Base-by-base conservation (phyloP, 2,888 invertebrate species). In the Portevinia maculata region DNA sequence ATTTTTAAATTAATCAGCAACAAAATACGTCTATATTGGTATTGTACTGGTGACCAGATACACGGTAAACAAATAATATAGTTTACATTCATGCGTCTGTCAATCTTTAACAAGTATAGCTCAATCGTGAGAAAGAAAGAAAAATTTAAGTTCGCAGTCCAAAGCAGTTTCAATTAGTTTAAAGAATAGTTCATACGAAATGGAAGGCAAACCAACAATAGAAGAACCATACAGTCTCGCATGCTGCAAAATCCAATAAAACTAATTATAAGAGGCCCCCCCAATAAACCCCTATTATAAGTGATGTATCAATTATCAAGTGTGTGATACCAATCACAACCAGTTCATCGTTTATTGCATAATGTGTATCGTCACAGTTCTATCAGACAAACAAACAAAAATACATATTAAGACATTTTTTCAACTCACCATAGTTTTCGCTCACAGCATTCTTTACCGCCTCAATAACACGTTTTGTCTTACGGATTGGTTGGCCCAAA, bases 341-440 rank as follows among this genome's bases (percentile, higher is more conserved):
- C 64, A 78, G 55, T 83, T 83, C 65, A 59, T 21, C 6, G 11
- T 46, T 52, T 1, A 64, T 52, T 64, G 62, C 69, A 76, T 53
- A 76, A 60, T n/a, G 11, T 17, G 15, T 24, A 13, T 11, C 7
- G n/a, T n/a, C n/a, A n/a, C n/a, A n/a, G n/a, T n/a, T n/a, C n/a
- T n/a, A n/a, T n/a, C n/a, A n/a, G n/a, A 37, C 15, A 24, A 34
- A 19, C 15, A 53, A 8, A 59, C 21, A 24, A 9, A 59, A 50
- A 59, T 7, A 34, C 7, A 1, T 11, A 19, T 19, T 28, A 30
- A 62, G 59, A 46, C 52, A 39, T 39, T 44, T 15, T 85, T 85
- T 87, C 84, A 85, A 90, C 91, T 91, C 88, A 91, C 91, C 91
- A 90, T 91, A 91, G 85, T 88, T 90, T 87, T 90, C 90, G 87